Conservation (phyloP, 2,113 vertebrate species). For the Brienomyrus brachyistius region DNA sequence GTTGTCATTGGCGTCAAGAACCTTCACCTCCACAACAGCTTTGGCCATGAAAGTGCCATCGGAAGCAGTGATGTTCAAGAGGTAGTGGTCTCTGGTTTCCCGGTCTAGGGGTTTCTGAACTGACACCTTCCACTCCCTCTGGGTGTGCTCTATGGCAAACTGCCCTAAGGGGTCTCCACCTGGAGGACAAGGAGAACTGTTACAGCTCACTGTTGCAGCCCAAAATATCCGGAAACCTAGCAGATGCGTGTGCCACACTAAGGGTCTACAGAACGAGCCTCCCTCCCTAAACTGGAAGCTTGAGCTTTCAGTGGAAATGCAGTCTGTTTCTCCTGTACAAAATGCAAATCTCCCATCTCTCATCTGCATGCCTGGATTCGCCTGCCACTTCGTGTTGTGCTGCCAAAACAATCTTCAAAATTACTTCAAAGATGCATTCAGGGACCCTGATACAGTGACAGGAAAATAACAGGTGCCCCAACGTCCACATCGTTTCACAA, state of each 20-base stretch:
- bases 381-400: background rate
- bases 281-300: background rate
- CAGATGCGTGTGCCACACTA: background rate
- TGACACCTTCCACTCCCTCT: slow-evolving; percentile 94
- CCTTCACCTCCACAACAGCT: slow-evolving; percentile 91
- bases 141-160: slow-evolving; percentile 83
- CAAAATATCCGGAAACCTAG: background rate
- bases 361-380: background rate
- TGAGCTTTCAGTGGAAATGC: background rate
- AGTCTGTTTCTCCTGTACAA: background rate
- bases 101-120: slow-evolving; percentile 87
- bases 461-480: background rate
- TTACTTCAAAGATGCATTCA: background rate
- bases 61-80: slow-evolving; percentile 89
- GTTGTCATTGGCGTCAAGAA: slow-evolving; percentile 96
- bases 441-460: background rate
- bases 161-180: slow-evolving; percentile 90
- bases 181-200: slow-evolving; percentile 40
- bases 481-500: background rate
- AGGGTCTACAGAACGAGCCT: background rate
- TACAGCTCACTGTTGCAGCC: background rate
- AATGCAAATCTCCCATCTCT: background rate
- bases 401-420: background rate
- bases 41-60: slow-evolving; percentile 87
- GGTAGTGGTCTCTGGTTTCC: slow-evolving; percentile 86